Evolutionary conservation across 2,888 invertebrate genomes (phyloP).

Genomic region (Cylindroiulus punctatus): DNA sequence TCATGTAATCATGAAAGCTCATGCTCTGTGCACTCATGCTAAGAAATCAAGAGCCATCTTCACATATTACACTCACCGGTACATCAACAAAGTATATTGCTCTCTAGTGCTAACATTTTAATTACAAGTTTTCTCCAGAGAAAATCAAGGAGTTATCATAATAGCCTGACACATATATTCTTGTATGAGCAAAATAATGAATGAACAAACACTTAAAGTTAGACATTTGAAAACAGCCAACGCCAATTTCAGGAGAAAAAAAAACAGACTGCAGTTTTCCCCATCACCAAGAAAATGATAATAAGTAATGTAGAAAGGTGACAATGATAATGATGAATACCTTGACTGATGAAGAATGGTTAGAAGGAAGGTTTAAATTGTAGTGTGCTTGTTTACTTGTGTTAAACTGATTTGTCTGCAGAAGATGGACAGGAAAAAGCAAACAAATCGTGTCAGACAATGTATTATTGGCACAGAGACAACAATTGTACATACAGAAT

Average conservation of each 20-base stretch:
- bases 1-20: no score
- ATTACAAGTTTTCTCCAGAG: no score
- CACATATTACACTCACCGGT: no score
- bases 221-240: not conserved
- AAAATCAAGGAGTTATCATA: no score
- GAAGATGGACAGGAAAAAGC: constrained; percentile 45
- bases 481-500: not conserved
- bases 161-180: not conserved
- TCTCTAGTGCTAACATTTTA: no score
- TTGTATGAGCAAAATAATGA: not conserved
- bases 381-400: constrained; percentile 31
- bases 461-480: constrained; percentile 12
- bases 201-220: not conserved
- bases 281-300: constrained; percentile 48
- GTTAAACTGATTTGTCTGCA: constrained; percentile 31
- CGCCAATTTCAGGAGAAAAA: no score
- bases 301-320: constrained; percentile 54
- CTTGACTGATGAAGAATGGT: constrained; percentile 46
- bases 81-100: no score
- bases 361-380: constrained; percentile 47
- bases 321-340: constrained; percentile 51
- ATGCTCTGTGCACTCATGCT: no score
- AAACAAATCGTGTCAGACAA: not conserved
- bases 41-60: no score
- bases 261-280: not conserved